Conservation (phyloP, 2,797 vertebrate species). For the Gambusia yucatana region DNA sequence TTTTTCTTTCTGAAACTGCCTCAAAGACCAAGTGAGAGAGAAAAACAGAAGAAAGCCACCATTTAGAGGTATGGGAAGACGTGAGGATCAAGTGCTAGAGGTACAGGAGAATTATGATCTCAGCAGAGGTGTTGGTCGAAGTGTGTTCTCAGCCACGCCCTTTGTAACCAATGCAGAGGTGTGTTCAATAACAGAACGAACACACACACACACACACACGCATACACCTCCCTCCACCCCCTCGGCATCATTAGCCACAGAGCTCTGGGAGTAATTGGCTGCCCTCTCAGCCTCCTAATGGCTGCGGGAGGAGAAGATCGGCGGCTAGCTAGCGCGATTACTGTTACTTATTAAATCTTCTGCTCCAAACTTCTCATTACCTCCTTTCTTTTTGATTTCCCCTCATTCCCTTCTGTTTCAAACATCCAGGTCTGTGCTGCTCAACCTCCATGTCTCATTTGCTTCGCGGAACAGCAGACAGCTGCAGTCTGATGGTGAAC, state of each 20-base stretch:
- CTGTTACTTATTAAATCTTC: slow-evolving; percentile 19
- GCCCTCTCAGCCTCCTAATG: slow-evolving; percentile 70
- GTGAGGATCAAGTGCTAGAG: slow-evolving; percentile 1
- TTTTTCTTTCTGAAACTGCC: slow-evolving; percentile 20
- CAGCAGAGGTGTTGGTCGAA: slow-evolving; percentile 11
- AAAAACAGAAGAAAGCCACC: neutral
- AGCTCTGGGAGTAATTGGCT: slow-evolving; percentile 71
- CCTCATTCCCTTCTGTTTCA: slow-evolving; percentile 1
- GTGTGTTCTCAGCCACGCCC: slow-evolving; percentile 19
- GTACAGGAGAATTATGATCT: slow-evolving; percentile 27
- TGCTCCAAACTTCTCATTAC: neutral
- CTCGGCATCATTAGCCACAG: slow-evolving; percentile 68
- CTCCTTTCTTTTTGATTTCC: neutral
- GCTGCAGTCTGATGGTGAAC: neutral
- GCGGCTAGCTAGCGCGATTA: slow-evolving; percentile 27
- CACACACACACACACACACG: slow-evolving; percentile 12
- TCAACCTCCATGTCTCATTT: neutral
- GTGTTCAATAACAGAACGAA: slow-evolving; percentile 25
- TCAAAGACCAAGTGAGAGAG: neutral
- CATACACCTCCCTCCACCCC: slow-evolving; percentile 23
- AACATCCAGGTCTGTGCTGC: neutral
- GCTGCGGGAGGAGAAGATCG: slow-evolving; percentile 30
- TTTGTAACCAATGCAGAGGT: slow-evolving; percentile 31
- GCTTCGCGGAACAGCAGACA: neutral
- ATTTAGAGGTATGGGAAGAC: neutral